A percentile compares a stretch with the other conserved stretches of the same genome.
Conservation (phyloP, 1,140 invertebrate genomes). For the Heliconius nattereri region DNA sequence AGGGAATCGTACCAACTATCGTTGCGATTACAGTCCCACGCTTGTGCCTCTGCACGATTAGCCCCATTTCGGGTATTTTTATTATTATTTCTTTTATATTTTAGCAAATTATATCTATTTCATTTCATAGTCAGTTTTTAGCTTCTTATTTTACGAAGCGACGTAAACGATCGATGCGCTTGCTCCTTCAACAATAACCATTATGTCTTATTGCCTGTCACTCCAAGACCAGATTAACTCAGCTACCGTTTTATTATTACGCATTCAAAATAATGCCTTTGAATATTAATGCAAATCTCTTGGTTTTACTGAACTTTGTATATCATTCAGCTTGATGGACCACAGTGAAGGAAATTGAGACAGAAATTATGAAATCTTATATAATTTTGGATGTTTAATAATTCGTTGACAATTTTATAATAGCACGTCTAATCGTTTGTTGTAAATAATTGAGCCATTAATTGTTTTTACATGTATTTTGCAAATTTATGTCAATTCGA, state of each 20-base stretch:
- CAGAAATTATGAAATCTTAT: neutral
- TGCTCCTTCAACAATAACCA: neutral
- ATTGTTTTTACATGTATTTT: too few species aligned
- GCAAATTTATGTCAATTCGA: too few species aligned
- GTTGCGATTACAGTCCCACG: too few species aligned
- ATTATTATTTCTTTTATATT: neutral
- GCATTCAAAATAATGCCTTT: constrained; percentile 1
- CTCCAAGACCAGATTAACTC: neutral
- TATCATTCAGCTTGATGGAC: constrained; percentile 4
- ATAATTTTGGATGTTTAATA: neutral
- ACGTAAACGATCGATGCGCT: neutral
- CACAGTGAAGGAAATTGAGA: neutral
- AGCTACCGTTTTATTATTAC: constrained; percentile 3
- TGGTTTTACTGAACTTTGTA: constrained; percentile 2
- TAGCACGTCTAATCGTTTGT: neutral
- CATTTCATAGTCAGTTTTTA: neutral
- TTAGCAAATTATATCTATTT: neutral
- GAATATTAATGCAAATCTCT: constrained; percentile 4
- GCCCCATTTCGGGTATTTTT: too few species aligned
- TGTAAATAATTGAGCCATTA: too few species aligned
- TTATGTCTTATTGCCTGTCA: neutral
- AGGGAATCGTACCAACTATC: too few species aligned
- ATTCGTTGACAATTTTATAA: neutral
- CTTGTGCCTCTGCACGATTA: too few species aligned
- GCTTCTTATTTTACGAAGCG: neutral